Conservation (phyloP, 2,797 vertebrate genomes). For the Tympanoctomys barrerae region DNA sequence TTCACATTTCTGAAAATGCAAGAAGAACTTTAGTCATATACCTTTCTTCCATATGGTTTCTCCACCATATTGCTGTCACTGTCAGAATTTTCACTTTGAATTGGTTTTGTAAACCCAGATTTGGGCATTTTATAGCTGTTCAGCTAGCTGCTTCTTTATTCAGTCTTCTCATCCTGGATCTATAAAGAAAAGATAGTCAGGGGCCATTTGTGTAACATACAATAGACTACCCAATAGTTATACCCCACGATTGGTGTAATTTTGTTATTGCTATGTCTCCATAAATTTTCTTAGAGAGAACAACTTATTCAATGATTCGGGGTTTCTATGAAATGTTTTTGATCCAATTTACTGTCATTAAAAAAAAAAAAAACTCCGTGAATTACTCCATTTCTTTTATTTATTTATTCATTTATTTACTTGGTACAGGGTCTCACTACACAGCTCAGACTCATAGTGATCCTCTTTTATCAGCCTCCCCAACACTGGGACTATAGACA, state of each 20-base stretch:
- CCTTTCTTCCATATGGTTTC: constrained; percentile 98
- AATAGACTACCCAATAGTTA: constrained; percentile 45
- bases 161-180: constrained; percentile 95
- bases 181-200: constrained; percentile 86
- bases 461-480: too few species aligned
- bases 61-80: constrained; percentile 99
- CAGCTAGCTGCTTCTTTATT: constrained; percentile 93
- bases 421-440: too few species aligned
- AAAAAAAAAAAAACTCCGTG: neutral
- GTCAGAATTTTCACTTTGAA: constrained; percentile 93
- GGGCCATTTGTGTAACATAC: neutral
- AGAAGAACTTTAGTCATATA: constrained; percentile 81
- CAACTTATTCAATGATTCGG: constrained; percentile 4
- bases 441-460: too few species aligned
- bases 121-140: constrained; percentile 98
- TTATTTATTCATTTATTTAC: too few species aligned
- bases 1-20: neutral
- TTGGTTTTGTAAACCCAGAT: constrained; percentile 93
- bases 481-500: too few species aligned
- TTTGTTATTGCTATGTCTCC: neutral
- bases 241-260: neutral
- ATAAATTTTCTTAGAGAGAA: constrained; percentile 18
- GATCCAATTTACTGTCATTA: neutral
- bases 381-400: neutral
- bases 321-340: neutral